Evolutionary conservation across 2,797 vertebrate genomes (phyloP).

Genomic region (Chiroxiphia lanceolata): DNA sequence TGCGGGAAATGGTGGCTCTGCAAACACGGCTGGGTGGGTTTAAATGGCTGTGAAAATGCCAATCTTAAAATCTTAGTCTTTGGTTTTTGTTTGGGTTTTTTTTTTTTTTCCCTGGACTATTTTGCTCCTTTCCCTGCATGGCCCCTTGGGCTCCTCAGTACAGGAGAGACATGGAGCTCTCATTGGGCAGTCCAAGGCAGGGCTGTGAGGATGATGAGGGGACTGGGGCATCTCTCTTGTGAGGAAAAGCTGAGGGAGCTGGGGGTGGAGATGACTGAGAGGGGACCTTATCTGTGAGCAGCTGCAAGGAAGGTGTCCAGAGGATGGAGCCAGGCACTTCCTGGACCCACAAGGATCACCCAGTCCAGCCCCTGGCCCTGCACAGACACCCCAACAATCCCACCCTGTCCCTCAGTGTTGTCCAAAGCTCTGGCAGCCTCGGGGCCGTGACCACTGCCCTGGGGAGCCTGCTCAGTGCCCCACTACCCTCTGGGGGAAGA

Average conservation of each 20-base stretch:
- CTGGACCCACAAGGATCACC: fast-evolving
- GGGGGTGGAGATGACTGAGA: background rate
- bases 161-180: background rate
- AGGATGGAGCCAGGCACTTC: background rate
- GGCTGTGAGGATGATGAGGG: background rate
- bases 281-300: background rate
- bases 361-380: background rate
- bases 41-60: background rate
- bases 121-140: background rate
- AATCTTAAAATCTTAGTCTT: background rate
- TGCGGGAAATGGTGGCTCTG: background rate
- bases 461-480: background rate
- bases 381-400: background rate
- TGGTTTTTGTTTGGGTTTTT: too few species aligned
- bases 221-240: background rate
- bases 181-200: fast-evolving
- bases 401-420: fast-evolving
- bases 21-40: background rate
- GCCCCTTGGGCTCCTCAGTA: background rate
- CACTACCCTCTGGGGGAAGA: background rate
- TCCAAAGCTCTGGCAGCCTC: background rate
- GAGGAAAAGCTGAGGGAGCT: background rate
- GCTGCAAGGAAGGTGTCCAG: background rate
- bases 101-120: background rate
- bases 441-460: too few species aligned